Evolutionary conservation across 2,888 invertebrate species (phyloP).

Genomic region (Phengaris arion): DNA sequence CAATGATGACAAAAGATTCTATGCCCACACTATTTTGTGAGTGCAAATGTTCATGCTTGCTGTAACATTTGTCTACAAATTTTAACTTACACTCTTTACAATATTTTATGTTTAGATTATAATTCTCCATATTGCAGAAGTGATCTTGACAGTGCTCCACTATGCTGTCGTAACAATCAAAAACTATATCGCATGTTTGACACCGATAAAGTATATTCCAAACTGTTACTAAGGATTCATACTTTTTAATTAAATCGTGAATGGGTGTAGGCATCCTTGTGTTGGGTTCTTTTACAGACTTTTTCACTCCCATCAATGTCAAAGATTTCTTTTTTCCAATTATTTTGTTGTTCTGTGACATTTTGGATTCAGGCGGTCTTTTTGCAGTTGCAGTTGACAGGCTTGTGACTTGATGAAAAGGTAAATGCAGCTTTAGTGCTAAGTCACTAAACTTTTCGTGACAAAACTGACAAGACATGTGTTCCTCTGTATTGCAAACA

Average conservation of each 20-base stretch:
- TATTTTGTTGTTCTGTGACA: neutral
- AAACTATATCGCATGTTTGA: conserved; percentile 45
- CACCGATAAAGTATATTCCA: conserved; percentile 60
- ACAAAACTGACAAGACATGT: conserved; percentile 36
- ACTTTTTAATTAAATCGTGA: conserved; percentile 51
- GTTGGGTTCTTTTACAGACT: conserved; percentile 1
- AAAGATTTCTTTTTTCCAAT: neutral
- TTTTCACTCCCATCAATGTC: neutral
- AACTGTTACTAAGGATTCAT: conserved; percentile 47
- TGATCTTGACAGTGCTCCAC: conserved; percentile 43
- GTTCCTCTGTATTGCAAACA: conserved; percentile 31
- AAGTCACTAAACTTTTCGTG: conserved; percentile 39
- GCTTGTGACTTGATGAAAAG: conserved; percentile 44
- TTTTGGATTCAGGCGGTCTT: neutral
- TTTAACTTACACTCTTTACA: conserved; percentile 52
- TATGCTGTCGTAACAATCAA: conserved; percentile 52
- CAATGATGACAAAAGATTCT: conserved; percentile 48
- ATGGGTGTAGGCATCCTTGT: conserved; percentile 31
- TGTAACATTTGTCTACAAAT: conserved; percentile 47
- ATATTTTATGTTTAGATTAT: conserved; percentile 37
- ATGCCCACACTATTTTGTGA: conserved; percentile 32
- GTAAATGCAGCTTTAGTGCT: conserved; percentile 46
- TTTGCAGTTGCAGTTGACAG: neutral
- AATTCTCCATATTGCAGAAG: conserved; percentile 42
- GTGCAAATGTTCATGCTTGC: conserved; percentile 43